phyloP scores from a whole-genome alignment of 2,888 invertebrate species.

The Rhagonycha fulva region DNA sequence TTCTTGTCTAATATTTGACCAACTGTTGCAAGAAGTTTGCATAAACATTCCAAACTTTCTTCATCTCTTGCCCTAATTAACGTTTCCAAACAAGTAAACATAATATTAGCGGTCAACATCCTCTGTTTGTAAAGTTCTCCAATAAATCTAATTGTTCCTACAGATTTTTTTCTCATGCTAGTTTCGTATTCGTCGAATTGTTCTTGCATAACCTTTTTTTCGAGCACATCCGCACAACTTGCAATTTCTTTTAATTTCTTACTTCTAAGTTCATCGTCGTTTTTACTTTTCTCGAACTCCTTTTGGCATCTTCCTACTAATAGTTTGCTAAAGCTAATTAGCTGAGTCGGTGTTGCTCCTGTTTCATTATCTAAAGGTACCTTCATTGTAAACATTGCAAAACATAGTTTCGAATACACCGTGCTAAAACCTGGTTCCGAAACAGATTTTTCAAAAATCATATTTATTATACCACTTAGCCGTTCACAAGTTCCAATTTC shows the following conservation, averaged over 20 bases:
- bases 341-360: no score
- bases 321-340: slow-evolving; percentile 73
- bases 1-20: slow-evolving; percentile 79
- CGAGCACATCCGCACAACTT: slow-evolving; percentile 62
- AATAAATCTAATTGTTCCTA: slow-evolving; percentile 84
- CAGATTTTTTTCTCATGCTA: slow-evolving; percentile 78
- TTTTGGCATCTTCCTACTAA: slow-evolving; percentile 84
- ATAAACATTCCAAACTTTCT: slow-evolving; percentile 91
- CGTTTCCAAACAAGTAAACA: slow-evolving; percentile 81
- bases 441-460: slow-evolving; percentile 94
- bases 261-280: slow-evolving; percentile 64
- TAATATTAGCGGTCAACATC: slow-evolving; percentile 87
- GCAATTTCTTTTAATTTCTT: slow-evolving; percentile 62
- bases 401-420: slow-evolving; percentile 88
- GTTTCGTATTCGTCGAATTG: slow-evolving; percentile 77
- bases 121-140: slow-evolving; percentile 91
- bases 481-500: slow-evolving; percentile 80
- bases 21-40: slow-evolving; percentile 88
- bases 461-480: slow-evolving; percentile 81
- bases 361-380: no score
- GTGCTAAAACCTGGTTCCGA: slow-evolving; percentile 94
- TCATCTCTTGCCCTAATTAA: slow-evolving; percentile 80
- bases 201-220: slow-evolving; percentile 73
- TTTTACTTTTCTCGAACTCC: slow-evolving; percentile 85
- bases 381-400: slow-evolving; percentile 68